Base-by-base conservation (phyloP, 64 coral and sea anemone species). In the Montipora capricornis region DNA sequence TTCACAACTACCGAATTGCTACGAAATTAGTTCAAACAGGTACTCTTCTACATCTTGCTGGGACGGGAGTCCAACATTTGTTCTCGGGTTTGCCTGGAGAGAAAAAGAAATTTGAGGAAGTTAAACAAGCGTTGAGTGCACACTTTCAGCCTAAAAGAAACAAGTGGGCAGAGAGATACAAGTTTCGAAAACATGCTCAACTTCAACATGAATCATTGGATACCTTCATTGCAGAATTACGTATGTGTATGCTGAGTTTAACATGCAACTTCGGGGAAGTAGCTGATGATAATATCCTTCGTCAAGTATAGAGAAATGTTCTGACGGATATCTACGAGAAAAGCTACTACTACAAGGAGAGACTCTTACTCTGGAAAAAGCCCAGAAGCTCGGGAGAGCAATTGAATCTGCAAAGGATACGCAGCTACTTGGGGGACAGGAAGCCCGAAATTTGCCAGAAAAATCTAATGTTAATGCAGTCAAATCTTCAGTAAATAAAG, bases 301-400 rank as follows among this genome's bases (percentile, higher is more conserved):
- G 90, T 73, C 79, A 91, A 83, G 90, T 47, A 91, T 91, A n/a
- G 78, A 91, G 79, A 91, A 91, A 16, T 91, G 79, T 69, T 16
- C 73, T 82, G 90, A 83, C 19, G 80, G 78, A 45, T 83, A 91
- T 68, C 83, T 29, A 29, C 29, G 0, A 29, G 29, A 29, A 29
- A 29, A 29, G 29, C 29, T 29, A 29, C 29, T 29, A 82, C 62
- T 57, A 70, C 79, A 91, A 70, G 90, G 90, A 47, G 78, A 91
- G 37, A 83, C 37, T 47, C 67, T 91, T 37, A 91, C 90, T 49
- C 80, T 91, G 58, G 61, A 91, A 59, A 91, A 91, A 53, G 90
- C 90, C 9, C 90, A 91, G 58, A 82, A 79, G 17, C 90, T 91
- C 2, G 90, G 90, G 58, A 91, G 90, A 58, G 79, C 79, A 26